Conservation (phyloP, 2,797 vertebrate genomes). For the Echiichthys vipera region DNA sequence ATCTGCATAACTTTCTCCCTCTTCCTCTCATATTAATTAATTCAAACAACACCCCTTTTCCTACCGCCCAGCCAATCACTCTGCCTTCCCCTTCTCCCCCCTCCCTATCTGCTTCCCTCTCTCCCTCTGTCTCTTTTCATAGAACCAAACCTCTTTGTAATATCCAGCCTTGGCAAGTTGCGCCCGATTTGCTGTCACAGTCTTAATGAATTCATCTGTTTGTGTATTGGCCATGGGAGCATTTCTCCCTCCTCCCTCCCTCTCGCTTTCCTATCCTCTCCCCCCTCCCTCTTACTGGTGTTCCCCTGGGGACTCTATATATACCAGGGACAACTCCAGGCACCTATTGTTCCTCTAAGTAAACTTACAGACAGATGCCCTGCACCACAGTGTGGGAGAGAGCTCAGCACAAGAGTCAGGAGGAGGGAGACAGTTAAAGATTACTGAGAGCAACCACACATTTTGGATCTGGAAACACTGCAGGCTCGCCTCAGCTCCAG, state of each 20-base stretch:
- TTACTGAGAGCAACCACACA: constrained; percentile 52
- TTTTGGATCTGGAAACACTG: constrained; percentile 42
- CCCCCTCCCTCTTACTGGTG: constrained; percentile 72
- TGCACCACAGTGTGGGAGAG: constrained; percentile 72
- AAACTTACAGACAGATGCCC: constrained; percentile 85
- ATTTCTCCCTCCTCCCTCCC: constrained; percentile 78
- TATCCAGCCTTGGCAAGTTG: constrained; percentile 88
- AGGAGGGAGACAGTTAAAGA: constrained; percentile 69
- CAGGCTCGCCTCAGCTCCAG: constrained; percentile 39
- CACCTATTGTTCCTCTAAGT: constrained; percentile 84
- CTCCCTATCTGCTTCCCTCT: constrained; percentile 57
- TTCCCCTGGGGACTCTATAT: constrained; percentile 87
- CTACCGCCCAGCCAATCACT: constrained; percentile 69
- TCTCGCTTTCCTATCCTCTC: constrained; percentile 64
- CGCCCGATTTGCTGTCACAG: constrained; percentile 86
- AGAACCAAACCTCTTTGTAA: constrained; percentile 85
- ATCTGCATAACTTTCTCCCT: constrained; percentile 72
- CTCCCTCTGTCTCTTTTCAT: constrained; percentile 80
- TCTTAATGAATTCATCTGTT: constrained; percentile 94
- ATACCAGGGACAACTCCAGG: constrained; percentile 82
- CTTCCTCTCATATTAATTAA: constrained; percentile 81
- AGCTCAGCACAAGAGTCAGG: constrained; percentile 65
- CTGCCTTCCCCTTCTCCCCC: constrained; percentile 34
- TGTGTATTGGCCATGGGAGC: constrained; percentile 89
- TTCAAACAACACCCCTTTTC: constrained; percentile 82